Percentiles rank a stretch among this genome's conserved stretches.
phyloP scores from a whole-genome alignment of 2,888 invertebrate genomes.

The Pachliopta kotzebuea region DNA sequence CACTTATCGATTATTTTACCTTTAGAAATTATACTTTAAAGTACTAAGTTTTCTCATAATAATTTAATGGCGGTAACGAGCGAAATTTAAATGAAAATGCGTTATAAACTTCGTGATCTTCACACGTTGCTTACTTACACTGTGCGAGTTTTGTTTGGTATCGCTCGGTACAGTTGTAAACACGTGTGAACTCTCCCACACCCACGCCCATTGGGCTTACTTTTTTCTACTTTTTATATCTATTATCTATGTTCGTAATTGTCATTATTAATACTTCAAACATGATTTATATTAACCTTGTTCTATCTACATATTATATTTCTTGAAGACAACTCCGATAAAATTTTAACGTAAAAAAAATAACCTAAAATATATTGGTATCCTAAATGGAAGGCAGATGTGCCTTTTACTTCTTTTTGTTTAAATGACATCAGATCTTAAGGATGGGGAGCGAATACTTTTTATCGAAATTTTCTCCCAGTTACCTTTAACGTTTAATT shows the following conservation, averaged over 20 bases:
- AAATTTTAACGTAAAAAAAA: not conserved
- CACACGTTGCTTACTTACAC: constrained; percentile 39
- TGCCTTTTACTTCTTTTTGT: not conserved
- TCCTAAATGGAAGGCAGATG: not conserved
- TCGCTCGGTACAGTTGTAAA: constrained; percentile 57
- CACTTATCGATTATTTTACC: no score
- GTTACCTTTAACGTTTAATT: no score
- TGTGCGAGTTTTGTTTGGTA: constrained; percentile 37
- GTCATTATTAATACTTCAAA: constrained; percentile 13
- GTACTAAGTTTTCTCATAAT: not conserved
- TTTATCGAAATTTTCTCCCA: no score
- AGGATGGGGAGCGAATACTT: no score
- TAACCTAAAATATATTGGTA: not conserved
- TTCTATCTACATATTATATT: constrained; percentile 3
- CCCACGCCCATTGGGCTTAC: constrained; percentile 63
- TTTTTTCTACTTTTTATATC: constrained; percentile 55
- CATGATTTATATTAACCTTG: constrained; percentile 12
- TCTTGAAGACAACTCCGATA: not conserved
- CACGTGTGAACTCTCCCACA: constrained; percentile 80
- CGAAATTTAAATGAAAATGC: constrained; percentile 16
- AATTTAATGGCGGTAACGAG: not conserved
- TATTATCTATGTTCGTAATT: constrained; percentile 29
- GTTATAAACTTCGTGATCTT: not conserved
- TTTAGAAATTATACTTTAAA: not conserved
- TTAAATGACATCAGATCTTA: not conserved